Evolutionary conservation across 2,113 vertebrate genomes (phyloP).

Genomic region (Nansenia antarctica): DNA sequence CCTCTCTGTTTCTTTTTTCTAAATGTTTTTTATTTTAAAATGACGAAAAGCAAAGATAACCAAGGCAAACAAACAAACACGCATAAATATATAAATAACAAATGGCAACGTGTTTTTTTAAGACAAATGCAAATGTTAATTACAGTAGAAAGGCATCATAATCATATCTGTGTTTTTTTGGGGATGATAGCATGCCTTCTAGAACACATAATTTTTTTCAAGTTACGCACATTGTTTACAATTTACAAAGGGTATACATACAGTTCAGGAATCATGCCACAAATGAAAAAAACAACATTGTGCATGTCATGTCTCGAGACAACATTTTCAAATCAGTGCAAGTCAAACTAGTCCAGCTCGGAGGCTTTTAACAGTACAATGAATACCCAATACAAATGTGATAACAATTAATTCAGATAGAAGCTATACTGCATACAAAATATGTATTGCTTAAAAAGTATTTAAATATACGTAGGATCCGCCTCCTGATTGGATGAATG

Average conservation of each 20-base stretch:
- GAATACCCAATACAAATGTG: too few relatives aligned
- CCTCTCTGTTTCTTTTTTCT: too few relatives aligned
- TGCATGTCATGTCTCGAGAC: neutral
- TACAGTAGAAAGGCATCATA: neutral
- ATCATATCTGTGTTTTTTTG: neutral
- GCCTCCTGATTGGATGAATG: too few relatives aligned
- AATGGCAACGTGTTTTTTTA: neutral
- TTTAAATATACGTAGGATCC: too few relatives aligned
- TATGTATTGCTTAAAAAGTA: too few relatives aligned
- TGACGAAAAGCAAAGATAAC: neutral
- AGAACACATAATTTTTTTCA: neutral
- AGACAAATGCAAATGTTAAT: neutral
- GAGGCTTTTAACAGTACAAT: too few relatives aligned
- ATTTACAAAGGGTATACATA: neutral
- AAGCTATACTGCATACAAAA: too few relatives aligned
- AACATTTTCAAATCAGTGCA: too few relatives aligned
- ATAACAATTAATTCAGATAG: too few relatives aligned
- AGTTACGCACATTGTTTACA: neutral
- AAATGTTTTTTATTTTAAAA: neutral
- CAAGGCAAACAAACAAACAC: neutral
- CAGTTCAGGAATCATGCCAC: neutral
- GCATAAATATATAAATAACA: neutral
- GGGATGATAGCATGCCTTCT: neutral
- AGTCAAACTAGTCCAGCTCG: too few relatives aligned
- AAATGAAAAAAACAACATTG: neutral